Conservation (phyloP, 2,113 vertebrate genomes). For the Dipodomys ordii region DNA sequence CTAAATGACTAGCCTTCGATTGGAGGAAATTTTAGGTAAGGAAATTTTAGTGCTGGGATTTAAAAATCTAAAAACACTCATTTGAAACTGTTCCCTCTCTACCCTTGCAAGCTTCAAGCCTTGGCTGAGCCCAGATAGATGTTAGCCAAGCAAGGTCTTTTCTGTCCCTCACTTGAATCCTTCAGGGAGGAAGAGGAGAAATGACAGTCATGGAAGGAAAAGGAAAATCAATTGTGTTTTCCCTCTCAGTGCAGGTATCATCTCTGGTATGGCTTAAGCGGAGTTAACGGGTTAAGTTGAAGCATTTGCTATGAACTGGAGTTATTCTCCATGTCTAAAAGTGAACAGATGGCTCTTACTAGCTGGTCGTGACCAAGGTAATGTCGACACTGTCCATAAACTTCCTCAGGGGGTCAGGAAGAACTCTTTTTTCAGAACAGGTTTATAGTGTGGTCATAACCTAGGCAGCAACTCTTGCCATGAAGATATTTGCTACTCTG, state of each 20-base stretch:
- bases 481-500: not conserved
- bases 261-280: not conserved
- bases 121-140: not conserved
- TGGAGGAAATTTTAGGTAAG: not conserved
- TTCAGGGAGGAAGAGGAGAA: not conserved
- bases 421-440: not conserved
- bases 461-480: not conserved
- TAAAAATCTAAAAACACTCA: not conserved
- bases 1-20: not conserved
- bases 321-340: not conserved
- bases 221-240: not conserved
- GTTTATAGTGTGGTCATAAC: not conserved
- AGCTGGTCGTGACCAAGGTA: not conserved
- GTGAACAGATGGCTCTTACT: not conserved
- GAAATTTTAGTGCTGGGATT: not conserved
- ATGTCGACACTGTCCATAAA: not conserved
- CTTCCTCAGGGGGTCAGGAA: not conserved
- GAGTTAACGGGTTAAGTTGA: not conserved
- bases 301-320: not conserved
- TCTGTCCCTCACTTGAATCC: not conserved
- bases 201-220: not conserved
- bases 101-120: not conserved
- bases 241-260: not conserved
- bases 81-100: not conserved
- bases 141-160: not conserved